phyloP scores from a whole-genome alignment of 2,888 invertebrate genomes.

The Orthonychiurus folsomi region DNA sequence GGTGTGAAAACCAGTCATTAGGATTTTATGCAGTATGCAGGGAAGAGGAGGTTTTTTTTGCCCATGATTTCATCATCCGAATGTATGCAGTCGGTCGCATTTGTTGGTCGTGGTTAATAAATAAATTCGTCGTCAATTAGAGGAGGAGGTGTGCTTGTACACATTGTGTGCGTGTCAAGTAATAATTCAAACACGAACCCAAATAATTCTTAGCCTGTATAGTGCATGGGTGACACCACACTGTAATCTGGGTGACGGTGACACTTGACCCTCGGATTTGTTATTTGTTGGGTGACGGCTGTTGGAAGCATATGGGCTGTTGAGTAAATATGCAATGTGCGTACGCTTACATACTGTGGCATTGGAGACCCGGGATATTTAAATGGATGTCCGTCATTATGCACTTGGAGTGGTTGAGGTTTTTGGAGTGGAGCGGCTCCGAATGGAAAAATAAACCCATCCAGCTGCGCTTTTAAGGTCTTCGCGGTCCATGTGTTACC shows the following conservation, averaged over 20 bases:
- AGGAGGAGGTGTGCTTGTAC: neutral
- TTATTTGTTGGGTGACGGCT: neutral
- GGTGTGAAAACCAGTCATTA: neutral
- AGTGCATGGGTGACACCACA: no score
- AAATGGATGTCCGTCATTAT: no score
- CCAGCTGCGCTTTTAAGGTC: no score
- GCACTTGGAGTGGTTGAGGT: neutral
- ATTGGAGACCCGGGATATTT: no score
- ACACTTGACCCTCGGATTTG: neutral
- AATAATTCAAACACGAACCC: neutral
- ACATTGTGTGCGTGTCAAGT: neutral
- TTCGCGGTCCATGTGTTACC: no score
- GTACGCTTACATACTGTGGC: no score
- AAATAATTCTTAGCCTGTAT: neutral
- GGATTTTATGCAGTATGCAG: neutral
- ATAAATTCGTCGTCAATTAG: neutral
- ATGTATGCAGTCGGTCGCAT: neutral
- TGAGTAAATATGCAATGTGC: neutral
- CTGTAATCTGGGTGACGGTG: no score
- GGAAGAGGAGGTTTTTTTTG: neutral
- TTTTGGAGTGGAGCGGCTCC: neutral
- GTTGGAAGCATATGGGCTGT: neutral
- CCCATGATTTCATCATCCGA: neutral
- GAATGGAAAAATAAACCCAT: no score
- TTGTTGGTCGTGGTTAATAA: neutral